Base-by-base conservation (phyloP, 2,797 vertebrate species). In the Crenichthys baileyi region DNA sequence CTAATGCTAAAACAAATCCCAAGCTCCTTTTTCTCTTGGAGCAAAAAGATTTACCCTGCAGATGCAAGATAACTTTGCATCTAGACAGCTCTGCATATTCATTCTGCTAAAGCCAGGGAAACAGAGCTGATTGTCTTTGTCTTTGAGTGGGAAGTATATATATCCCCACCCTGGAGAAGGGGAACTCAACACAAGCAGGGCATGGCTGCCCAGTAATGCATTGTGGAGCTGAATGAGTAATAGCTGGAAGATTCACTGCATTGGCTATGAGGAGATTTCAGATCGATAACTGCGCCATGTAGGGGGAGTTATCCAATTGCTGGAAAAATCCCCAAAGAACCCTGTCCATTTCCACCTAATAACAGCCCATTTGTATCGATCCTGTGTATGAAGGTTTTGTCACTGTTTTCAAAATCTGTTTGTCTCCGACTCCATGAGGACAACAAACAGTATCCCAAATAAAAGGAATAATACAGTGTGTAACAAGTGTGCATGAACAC, bases 241-340 rank as follows among this genome's bases (percentile, higher is more conserved):
- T 73, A 36, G 73, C 68, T 79, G 81, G 48, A 73, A 82, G 85
- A 84, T 79, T 72, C 60, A 75, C 58, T 83, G 58, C 41, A 51
- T 85, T 78, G 72, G 73, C 70, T 48, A 70, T 0, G 18, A 70
- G 75, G 71, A 78, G 79, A 88, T 88, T 88, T 83, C 61, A 77
- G 74, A 94, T 91, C 68, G 71, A 89, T 90, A 61, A 20, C 73
- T 63, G 50, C 72, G 74, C 87, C 74, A 67, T 85, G 75, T 74
- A 70, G 72, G 72, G 76, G 81, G 81, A 83, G 77, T 87, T 80
- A 86, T 90, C 85, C 82, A 85, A 78, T 87, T 88, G 79, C 77
- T 75, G 72, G 86, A 75, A 86, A 90, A 77, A 73, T 80, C 77
- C 75, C 79, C 76, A 86, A 86, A 90, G 83, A 85, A 80, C 83